Percentiles rank a stretch among this genome's conserved stretches.
These are phyloP conservation scores for Diogma glabrata DNA, from an alignment of 2,888 invertebrate species.

Conservation along the genomic window DNA sequence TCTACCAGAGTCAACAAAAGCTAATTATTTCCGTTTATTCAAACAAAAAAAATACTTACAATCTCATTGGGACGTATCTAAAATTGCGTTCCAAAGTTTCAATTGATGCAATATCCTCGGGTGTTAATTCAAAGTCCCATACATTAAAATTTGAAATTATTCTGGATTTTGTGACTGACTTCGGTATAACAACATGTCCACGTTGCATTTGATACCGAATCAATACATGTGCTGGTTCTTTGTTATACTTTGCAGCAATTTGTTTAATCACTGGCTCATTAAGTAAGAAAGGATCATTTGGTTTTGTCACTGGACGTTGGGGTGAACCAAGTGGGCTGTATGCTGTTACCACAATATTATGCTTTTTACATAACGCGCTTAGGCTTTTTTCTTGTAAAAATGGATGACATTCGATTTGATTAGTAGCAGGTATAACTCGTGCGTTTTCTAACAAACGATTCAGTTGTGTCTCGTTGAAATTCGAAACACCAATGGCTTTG, in stretches of 20 bases:
- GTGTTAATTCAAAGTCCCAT: constrained; percentile 39
- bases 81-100: too few relatives aligned
- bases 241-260: constrained; percentile 48
- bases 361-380: constrained; percentile 51
- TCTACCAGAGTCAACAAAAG: too few relatives aligned
- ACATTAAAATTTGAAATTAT: constrained; percentile 39
- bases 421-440: constrained; percentile 51
- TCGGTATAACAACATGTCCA: too few relatives aligned
- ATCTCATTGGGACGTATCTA: too few relatives aligned
- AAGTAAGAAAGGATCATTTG: too few relatives aligned
- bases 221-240: constrained; percentile 50
- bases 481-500: constrained; percentile 73
- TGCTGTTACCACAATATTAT: constrained; percentile 51
- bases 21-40: too few relatives aligned
- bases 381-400: constrained; percentile 59
- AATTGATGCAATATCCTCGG: too few relatives aligned
- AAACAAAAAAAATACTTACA: too few relatives aligned
- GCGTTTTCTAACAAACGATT: constrained; percentile 52
- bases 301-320: constrained; percentile 34
- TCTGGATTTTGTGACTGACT: constrained; percentile 37
- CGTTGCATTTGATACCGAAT: constrained; percentile 54
- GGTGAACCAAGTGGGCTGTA: constrained; percentile 65
- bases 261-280: constrained; percentile 42
- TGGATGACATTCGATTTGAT: constrained; percentile 47
- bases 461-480: constrained; percentile 72